Conservation (phyloP, 2,797 vertebrate species). For the Cygnus olor region DNA sequence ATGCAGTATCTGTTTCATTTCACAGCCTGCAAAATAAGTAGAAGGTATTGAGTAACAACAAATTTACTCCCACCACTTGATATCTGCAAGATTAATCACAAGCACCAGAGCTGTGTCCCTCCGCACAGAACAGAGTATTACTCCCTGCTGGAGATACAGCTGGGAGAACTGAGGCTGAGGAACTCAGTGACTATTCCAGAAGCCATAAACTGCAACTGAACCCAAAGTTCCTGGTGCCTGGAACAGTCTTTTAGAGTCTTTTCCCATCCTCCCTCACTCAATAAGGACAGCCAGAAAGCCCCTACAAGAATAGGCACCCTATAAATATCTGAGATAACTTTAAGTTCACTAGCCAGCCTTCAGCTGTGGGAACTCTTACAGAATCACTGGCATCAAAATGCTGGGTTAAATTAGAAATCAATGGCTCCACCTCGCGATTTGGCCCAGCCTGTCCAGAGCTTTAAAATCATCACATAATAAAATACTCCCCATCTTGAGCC, state of each 20-base stretch:
- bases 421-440: not conserved
- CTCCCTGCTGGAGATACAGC: not conserved
- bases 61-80: not conserved
- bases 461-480: constrained; percentile 46
- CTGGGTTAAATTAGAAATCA: constrained; percentile 37
- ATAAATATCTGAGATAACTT: constrained; percentile 52
- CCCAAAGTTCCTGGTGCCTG: not conserved
- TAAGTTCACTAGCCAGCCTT: not conserved
- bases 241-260: not conserved
- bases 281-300: constrained; percentile 9
- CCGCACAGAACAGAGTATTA: not conserved
- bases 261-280: not conserved
- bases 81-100: not conserved
- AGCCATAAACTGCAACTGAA: not conserved
- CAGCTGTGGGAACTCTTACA: constrained; percentile 14
- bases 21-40: not conserved
- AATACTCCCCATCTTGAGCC: not conserved
- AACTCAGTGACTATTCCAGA: not conserved
- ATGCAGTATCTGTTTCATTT: not conserved
- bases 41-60: not conserved
- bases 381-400: not conserved
- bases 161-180: not conserved
- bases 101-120: not conserved
- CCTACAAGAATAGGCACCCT: constrained; percentile 29
- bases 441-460: not conserved